Evolutionary conservation across 2,113 vertebrate species (phyloP).

Genomic region (Erythrocebus patas): DNA sequence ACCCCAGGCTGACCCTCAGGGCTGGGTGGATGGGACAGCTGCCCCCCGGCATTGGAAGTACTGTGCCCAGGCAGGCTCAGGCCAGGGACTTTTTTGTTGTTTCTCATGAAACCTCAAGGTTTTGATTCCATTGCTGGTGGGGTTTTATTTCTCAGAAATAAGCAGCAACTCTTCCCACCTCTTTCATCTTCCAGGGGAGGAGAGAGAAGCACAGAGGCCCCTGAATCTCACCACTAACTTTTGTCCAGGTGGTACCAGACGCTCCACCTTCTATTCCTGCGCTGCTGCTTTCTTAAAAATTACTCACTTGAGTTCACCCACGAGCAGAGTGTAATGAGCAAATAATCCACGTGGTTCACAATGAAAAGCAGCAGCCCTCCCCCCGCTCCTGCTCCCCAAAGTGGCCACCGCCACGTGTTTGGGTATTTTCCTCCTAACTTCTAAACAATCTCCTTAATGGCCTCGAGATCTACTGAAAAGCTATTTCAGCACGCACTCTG

Average conservation of each 20-base stretch:
- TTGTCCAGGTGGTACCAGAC: neutral
- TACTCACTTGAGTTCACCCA: accelerated
- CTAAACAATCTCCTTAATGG: neutral
- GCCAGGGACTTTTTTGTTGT: neutral
- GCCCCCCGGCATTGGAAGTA: accelerated
- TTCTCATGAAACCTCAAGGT: neutral
- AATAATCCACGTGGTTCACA: accelerated
- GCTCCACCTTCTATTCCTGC: accelerated
- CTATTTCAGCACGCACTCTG: neutral
- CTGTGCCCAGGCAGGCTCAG: accelerated
- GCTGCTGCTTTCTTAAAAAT: neutral
- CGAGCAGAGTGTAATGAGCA: neutral
- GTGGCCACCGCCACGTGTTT: neutral
- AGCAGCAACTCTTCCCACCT: neutral
- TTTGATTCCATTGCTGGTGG: neutral
- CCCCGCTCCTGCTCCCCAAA: neutral
- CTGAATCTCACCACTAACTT: accelerated
- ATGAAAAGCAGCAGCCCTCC: neutral
- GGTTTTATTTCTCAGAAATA: neutral
- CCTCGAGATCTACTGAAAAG: accelerated
- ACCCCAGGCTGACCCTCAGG: neutral
- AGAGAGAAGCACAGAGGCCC: accelerated
- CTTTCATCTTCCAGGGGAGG: neutral
- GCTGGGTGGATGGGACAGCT: neutral
- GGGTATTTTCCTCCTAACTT: neutral